A percentile compares a stretch with the other conserved stretches of the same genome.
phyloP scores from a whole-genome alignment of 2,797 vertebrate genomes.

The Gastrophryne carolinensis region DNA sequence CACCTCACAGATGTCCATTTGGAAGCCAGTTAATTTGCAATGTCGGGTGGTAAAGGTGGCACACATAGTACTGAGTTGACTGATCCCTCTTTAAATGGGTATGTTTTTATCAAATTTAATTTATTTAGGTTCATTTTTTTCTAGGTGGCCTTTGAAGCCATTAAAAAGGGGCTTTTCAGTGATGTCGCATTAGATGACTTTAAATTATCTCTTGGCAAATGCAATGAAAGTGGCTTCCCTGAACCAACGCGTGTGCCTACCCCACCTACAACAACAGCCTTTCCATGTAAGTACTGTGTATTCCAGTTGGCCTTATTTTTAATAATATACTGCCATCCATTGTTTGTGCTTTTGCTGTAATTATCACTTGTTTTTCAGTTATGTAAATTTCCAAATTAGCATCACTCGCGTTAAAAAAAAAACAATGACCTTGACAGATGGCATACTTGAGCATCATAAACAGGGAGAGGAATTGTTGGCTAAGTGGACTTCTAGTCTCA shows the following conservation, averaged over 20 bases:
- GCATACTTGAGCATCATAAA: slow-evolving; percentile 19
- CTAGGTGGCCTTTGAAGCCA: slow-evolving; percentile 83
- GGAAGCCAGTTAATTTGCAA: no score
- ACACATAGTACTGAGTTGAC: no score
- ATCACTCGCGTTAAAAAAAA: slow-evolving; percentile 14
- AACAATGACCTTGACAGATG: slow-evolving; percentile 39
- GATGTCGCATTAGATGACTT: slow-evolving; percentile 89
- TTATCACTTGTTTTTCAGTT: slow-evolving; percentile 18
- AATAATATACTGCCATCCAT: neutral
- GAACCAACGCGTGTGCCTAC: slow-evolving; percentile 80
- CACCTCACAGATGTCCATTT: no score
- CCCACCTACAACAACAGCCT: slow-evolving; percentile 59
- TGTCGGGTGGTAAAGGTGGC: no score
- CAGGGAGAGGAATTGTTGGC: slow-evolving; percentile 31
- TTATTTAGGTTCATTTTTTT: no score
- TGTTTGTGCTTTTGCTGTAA: slow-evolving; percentile 10
- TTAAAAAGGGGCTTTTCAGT: slow-evolving; percentile 66
- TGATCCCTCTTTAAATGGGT: no score
- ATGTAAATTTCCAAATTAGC: slow-evolving; percentile 7
- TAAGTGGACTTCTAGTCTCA: slow-evolving; percentile 1
- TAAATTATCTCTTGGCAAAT: slow-evolving; percentile 69
- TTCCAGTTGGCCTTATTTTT: neutral
- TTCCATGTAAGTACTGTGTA: slow-evolving; percentile 71
- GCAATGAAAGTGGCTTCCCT: slow-evolving; percentile 68
- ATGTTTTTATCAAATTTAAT: no score